These are phyloP conservation scores for Apis cerana DNA, from an alignment of 1,140 invertebrate genomes.

Conservation along the genomic window DNA sequence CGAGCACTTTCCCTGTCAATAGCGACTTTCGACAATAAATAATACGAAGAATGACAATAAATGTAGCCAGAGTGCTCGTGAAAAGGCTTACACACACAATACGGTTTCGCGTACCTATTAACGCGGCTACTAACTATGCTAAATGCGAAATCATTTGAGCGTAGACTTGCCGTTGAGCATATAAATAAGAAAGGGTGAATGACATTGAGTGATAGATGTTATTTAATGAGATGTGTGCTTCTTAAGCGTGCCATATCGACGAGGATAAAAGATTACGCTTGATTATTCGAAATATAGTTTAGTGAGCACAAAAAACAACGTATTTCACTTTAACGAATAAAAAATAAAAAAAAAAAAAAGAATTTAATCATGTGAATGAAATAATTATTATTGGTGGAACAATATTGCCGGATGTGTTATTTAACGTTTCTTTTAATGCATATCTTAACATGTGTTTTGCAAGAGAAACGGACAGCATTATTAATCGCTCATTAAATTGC, in stretches of 20 bases:
- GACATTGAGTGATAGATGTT: constrained; percentile 51
- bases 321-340: not conserved
- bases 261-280: not conserved
- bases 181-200: constrained; percentile 61
- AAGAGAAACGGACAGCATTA: constrained; percentile 34
- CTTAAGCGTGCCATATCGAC: constrained; percentile 21
- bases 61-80: constrained; percentile 28
- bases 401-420: not conserved
- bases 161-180: constrained; percentile 52
- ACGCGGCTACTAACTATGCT: constrained; percentile 49
- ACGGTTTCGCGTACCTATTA: constrained; percentile 33
- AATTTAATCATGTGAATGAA: constrained; percentile 14
- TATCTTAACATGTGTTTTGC: not conserved
- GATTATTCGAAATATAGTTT: not conserved
- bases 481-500: constrained; percentile 18
- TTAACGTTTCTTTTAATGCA: not conserved
- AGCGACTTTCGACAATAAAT: constrained; percentile 59
- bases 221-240: constrained; percentile 34
- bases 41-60: constrained; percentile 51
- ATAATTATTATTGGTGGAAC: not conserved
- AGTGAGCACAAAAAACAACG: not conserved
- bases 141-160: constrained; percentile 63
- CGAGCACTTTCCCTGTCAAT: constrained; percentile 12
- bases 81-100: constrained; percentile 9
- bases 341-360: not conserved